phyloP scores from a whole-genome alignment of 2,797 vertebrate genomes.

The Acipenser oxyrinchus region DNA sequence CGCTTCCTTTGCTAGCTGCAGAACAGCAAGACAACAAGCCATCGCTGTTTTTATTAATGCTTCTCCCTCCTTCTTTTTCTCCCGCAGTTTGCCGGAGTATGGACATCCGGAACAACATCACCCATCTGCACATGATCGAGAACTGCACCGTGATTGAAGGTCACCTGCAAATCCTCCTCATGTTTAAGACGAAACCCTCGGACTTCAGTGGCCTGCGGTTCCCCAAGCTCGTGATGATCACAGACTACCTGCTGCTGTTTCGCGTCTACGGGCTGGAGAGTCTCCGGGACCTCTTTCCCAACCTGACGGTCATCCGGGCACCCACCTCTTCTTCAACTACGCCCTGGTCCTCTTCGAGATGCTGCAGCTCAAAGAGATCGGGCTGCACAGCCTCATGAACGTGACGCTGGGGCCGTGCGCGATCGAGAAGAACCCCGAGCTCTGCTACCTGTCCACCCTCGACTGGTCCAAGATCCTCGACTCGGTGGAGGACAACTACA shows the following conservation, averaged over 20 bases:
- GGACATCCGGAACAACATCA: conserved; percentile 90
- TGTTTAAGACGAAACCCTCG: conserved; percentile 84
- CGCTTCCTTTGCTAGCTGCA: too few relatives aligned
- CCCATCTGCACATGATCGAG: conserved; percentile 69
- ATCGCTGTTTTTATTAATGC: conserved; percentile 4
- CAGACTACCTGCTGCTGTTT: conserved; percentile 90
- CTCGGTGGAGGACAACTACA: conserved; percentile 90
- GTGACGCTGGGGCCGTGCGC: conserved; percentile 83
- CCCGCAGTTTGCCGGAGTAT: conserved; percentile 80
- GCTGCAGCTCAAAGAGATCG: conserved; percentile 89
- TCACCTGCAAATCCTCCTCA: conserved; percentile 87
- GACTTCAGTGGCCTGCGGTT: conserved; percentile 87
- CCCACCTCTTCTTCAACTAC: conserved; percentile 93
- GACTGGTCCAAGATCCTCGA: conserved; percentile 96
- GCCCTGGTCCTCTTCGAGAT: conserved; percentile 94
- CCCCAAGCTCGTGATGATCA: conserved; percentile 82
- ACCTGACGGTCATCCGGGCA: conserved; percentile 87
- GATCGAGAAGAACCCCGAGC: conserved; percentile 93
- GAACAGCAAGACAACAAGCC: too few relatives aligned
- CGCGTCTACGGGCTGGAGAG: conserved; percentile 90
- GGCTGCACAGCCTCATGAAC: conserved; percentile 89
- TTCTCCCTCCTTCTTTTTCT: background rate
- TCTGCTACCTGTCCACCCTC: conserved; percentile 91
- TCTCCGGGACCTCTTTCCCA: conserved; percentile 86
- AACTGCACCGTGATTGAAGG: conserved; percentile 96